A percentile compares a stretch with the other conserved stretches of the same genome.
Evolutionary conservation across 2,888 invertebrate genomes (phyloP).

Genomic region (Saturnia pavonia): DNA sequence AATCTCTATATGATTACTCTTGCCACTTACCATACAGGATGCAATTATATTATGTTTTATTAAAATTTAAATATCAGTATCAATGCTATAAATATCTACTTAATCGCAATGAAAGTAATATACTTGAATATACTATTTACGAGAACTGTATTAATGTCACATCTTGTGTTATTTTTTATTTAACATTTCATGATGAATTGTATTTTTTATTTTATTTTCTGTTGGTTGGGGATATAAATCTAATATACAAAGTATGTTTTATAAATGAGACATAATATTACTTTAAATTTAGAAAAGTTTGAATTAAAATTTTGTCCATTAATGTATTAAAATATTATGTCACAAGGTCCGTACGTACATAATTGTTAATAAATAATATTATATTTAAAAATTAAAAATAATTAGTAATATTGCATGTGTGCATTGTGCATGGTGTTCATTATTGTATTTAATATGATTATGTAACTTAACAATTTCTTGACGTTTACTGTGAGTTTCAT

Average conservation of each 20-base stretch:
- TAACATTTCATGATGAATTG: not conserved
- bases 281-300: slow-evolving; percentile 50
- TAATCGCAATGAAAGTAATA: slow-evolving; percentile 14
- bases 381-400: slow-evolving; percentile 40
- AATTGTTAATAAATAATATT: slow-evolving; percentile 45
- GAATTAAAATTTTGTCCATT: slow-evolving; percentile 50
- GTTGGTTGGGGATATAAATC: not conserved
- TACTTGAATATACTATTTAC: slow-evolving; percentile 45
- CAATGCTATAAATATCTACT: slow-evolving; percentile 30
- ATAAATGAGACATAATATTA: slow-evolving; percentile 62
- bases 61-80: slow-evolving; percentile 11
- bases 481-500: slow-evolving; percentile 11
- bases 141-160: too few species aligned
- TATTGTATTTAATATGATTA: slow-evolving; percentile 55
- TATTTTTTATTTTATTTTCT: not conserved
- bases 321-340: slow-evolving; percentile 43
- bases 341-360: slow-evolving; percentile 67
- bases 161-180: slow-evolving; percentile 18
- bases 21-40: slow-evolving; percentile 16
- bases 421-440: slow-evolving; percentile 67
- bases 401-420: slow-evolving; percentile 59
- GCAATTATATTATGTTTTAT: not conserved
- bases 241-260: slow-evolving; percentile 23
- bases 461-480: slow-evolving; percentile 21
- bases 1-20: slow-evolving; percentile 21